Base-by-base conservation (phyloP, 2,797 vertebrate species). In the Leucoraja ocellata region DNA sequence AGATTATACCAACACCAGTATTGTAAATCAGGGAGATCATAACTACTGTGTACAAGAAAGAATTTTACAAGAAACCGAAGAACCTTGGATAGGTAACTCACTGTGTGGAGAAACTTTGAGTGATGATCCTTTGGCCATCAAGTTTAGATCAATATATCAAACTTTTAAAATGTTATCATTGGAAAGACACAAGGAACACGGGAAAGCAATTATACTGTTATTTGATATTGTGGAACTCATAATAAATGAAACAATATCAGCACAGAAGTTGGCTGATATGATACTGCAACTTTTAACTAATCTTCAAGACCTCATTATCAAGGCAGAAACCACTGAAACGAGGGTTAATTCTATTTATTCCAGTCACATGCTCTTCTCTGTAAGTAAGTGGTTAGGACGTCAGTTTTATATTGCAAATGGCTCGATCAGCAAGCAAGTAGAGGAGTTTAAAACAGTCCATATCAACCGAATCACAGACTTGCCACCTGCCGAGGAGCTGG, bases 391-490 rank as follows among this genome's bases (percentile, higher is more conserved):
- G 97, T 95, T 98, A 1, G 97, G 97, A 23, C 96, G 95, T 93
- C 96, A 96, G 93, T 98, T 97, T 93, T 95, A 96, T n/a, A 94
- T 94, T 9, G 97, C 97, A 92, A 97, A 97, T 94, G 73, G 94
- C 93, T 96, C 94, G 93, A 97, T 98, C 79, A 97, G 97, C 94
- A 96, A 96, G 46, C 96, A 95, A 93, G 97, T 98, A 73, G 97
- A 97, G 93, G 95, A 95, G 79, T 98, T 98, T 93, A 97, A 98
- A 94, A 94, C 96, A 93, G 96, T 95, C 39, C 97, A 97, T 93
- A 97, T 98, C 36, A 97, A 97, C 58, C 95, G 94, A 73, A 97
- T 98, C 36, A 96, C 96, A 46, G 96, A 98, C 94, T 94, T 98
- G 94, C 97, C 97, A 0, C 96, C 97, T 21, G 97, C 97, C 0